These are phyloP conservation scores for Dryobates pubescens DNA, from an alignment of 2,797 vertebrate genomes.

Conservation along the genomic window DNA sequence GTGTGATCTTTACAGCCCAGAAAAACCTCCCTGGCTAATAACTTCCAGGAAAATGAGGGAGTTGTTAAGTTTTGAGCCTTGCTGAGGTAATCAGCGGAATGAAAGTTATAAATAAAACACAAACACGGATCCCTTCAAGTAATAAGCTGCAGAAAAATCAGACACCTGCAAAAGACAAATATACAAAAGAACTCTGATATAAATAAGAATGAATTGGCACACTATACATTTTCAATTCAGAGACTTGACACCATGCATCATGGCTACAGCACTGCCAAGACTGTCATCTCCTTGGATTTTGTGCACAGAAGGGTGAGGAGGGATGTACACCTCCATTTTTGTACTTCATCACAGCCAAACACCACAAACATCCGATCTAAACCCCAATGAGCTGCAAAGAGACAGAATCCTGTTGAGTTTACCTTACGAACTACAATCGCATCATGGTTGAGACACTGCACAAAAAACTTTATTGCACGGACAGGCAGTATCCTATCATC, in stretches of 20 bases:
- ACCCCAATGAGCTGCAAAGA: neutral
- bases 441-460: constrained; percentile 96
- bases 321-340: neutral
- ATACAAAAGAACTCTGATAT: neutral
- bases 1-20: neutral
- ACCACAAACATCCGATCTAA: neutral
- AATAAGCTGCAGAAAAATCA: neutral
- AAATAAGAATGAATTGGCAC: neutral
- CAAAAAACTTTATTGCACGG: constrained; percentile 89
- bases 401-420: neutral
- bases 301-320: rapidly evolving
- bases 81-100: neutral
- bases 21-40: neutral
- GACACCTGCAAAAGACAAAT: neutral
- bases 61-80: neutral
- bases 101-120: neutral
- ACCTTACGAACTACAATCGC: constrained; percentile 97
- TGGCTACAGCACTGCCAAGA: neutral
- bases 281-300: neutral
- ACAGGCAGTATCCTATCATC: constrained; percentile 90
- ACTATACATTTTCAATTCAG: neutral
- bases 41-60: neutral
- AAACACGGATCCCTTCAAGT: neutral
- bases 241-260: neutral
- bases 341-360: neutral